Base-by-base conservation (phyloP, 2,888 invertebrate species). In the Idaea straminata region DNA sequence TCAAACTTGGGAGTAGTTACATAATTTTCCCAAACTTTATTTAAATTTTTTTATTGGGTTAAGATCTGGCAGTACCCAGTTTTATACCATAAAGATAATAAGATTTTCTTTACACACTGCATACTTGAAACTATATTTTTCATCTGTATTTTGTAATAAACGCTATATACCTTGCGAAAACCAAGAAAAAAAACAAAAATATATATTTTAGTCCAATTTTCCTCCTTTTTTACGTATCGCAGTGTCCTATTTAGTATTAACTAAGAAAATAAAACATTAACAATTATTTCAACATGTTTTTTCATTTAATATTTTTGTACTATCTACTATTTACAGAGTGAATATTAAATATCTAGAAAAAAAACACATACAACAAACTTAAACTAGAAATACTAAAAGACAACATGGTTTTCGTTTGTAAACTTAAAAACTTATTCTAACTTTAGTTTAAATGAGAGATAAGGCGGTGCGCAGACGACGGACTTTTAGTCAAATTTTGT, bases 291-390 rank as follows among this genome's bases (percentile, higher is more conserved):
- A 85, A 84, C 81, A 80, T 80, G 25, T 25, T 25, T 25, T 86
- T 88, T 87, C 83, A 83, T 91, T 91, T 89, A 88, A 89, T 90
- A 89, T 88, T 91, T 89, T 91, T 91, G 89, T 92, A 91, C 91
- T 91, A 92, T 91, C 91, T 91, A 91, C 85, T 91, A 91, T 92
- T 85, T 91, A 91, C 91, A 92, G 76, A 74, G 86, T 88, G 89
- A 87, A 86, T 84, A 81, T 87, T 88, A 88, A 85, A 89, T 88
- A 89, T 90, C 84, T 89, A 85, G 84, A 85, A 83, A 87, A 88
- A 87, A 82, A 85, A 84, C 79, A 74, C 80, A 74, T 88, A 86
- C 87, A 89, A 90, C 87, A 89, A 88, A 88, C 83, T 82, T 84
- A 80, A 82, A 78, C 81, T 87, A 86, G 83, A 73, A 83, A 81